phyloP scores from a whole-genome alignment of 30 jellyfish, hydroid and myxozoan genomes.

The Morbakka virulenta region DNA sequence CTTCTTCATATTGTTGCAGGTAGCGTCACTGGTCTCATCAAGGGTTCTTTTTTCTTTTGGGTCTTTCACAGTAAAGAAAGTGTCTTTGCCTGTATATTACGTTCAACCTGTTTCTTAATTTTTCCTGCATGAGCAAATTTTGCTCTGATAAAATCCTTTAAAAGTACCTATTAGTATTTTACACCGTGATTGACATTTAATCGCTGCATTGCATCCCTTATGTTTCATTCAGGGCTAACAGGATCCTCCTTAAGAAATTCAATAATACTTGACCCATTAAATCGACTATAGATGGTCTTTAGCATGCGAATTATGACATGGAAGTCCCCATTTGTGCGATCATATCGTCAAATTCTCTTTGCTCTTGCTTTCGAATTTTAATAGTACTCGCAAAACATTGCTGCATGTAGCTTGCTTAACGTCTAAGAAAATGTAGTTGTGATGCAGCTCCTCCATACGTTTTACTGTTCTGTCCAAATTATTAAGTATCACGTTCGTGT shows the following conservation, averaged over 20 bases:
- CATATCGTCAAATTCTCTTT: constrained; percentile 3
- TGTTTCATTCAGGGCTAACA: constrained; percentile 40
- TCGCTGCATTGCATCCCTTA: constrained; percentile 29
- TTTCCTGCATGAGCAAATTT: constrained; percentile 13
- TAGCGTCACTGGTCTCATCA: too few species aligned
- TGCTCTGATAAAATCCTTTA: constrained; percentile 31
- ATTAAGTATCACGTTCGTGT: constrained; percentile 34
- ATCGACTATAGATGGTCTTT: constrained; percentile 26
- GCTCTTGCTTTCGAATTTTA: constrained; percentile 3
- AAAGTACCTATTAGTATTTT: constrained; percentile 7
- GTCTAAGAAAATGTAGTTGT: constrained; percentile 4
- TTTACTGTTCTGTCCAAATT: constrained; percentile 20
- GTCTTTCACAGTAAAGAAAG: too few species aligned
- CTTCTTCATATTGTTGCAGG: too few species aligned
- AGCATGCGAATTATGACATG: constrained; percentile 31
- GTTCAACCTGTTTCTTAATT: too few species aligned
- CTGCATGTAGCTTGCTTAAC: constrained; percentile 30
- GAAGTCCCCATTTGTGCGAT: constrained; percentile 37
- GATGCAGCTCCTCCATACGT: constrained; percentile 38
- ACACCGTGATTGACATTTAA: constrained; percentile 34
- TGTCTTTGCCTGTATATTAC: too few species aligned
- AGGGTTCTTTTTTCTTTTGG: too few species aligned
- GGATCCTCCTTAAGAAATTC: constrained; percentile 6
- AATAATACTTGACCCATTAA: constrained; percentile 20
- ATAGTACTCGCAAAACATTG: constrained; percentile 8